Evolutionary conservation across 2,113 vertebrate species (phyloP), one percentile per base, ranked within the genome.

Genomic region (Mustelus asterias): DNA sequence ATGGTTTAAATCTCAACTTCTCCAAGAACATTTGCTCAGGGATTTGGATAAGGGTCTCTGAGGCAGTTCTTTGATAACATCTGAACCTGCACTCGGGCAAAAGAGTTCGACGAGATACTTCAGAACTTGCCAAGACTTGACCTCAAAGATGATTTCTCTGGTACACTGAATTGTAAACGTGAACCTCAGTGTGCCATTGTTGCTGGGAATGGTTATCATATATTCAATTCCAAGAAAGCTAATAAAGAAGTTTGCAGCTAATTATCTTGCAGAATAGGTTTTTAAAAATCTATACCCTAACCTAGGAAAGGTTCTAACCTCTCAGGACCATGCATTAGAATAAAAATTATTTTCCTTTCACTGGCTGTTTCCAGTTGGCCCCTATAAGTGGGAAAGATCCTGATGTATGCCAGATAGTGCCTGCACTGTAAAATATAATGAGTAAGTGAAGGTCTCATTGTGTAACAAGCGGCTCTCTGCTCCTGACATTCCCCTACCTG

Each of bases 401-500:
- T 20, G 18, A 13, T 93, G 60, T 22, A 65, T 37, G 5, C n/a
- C 11, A 58, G 54, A 18, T 41, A 83, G n/a, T 6, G 16, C 37
- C 72, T 33, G 37, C 80, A 44, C 37, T 83, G 54, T 60, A 90
- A 58, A 63, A 14, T 16, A 92, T 37, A 1, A 37, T 10, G 20
- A 1, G n/a, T 22, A 20, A 83, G 80, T 16, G 33, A 65, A 3
- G 89, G 18, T 18, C 20, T 18, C 10, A 37, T n/a, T 41, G 18
- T 18, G n/a, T 1, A 63, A 20, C 29, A 18, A 65, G 5, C 3
- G 37, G 60, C 58, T 65, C 89, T 54, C 60, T 63, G 33, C 88
- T 22, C 33, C 89, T 33, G 1, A 18, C 60, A 93, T 85, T 48
- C 69, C 48, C 98, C 97, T 96, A 99, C 99, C 96, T 99, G 98